These are phyloP conservation scores for Halcyon smyrnensis DNA, from an alignment of 2,797 vertebrate genomes.

Conservation along the genomic window DNA sequence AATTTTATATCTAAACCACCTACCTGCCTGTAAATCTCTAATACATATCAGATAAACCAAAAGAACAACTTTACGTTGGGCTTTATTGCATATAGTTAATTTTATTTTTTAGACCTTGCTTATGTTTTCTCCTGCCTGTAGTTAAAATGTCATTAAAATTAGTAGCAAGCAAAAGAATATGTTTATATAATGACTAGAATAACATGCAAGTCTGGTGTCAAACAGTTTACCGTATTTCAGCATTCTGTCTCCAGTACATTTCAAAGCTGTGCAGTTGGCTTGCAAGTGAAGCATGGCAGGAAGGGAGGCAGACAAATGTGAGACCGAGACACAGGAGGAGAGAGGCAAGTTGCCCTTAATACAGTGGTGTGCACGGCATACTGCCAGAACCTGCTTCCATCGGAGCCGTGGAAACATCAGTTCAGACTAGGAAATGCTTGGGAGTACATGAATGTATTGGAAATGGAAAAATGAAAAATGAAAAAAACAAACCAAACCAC, in stretches of 20 bases:
- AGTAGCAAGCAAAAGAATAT: neutral
- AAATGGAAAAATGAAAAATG: neutral
- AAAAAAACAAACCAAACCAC: too few relatives aligned
- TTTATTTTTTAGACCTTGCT: neutral
- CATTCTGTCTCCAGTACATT: neutral
- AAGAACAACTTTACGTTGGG: neutral
- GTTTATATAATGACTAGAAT: neutral
- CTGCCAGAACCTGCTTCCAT: neutral
- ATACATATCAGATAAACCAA: fast-evolving
- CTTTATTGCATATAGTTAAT: neutral
- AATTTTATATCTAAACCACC: neutral
- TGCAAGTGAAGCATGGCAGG: neutral
- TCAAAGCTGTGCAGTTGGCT: neutral
- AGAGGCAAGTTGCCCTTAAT: neutral
- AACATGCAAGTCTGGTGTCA: neutral
- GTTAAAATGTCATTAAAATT: neutral
- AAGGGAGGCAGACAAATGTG: neutral
- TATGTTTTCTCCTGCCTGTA: neutral
- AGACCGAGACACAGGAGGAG: neutral
- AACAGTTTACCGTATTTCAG: neutral
- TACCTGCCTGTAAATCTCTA: neutral
- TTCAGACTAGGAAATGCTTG: neutral
- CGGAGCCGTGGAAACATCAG: neutral
- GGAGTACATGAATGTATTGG: neutral
- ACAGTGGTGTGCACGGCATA: neutral